phyloP scores from a whole-genome alignment of 2,113 vertebrate genomes.

The Corvus hawaiiensis region DNA sequence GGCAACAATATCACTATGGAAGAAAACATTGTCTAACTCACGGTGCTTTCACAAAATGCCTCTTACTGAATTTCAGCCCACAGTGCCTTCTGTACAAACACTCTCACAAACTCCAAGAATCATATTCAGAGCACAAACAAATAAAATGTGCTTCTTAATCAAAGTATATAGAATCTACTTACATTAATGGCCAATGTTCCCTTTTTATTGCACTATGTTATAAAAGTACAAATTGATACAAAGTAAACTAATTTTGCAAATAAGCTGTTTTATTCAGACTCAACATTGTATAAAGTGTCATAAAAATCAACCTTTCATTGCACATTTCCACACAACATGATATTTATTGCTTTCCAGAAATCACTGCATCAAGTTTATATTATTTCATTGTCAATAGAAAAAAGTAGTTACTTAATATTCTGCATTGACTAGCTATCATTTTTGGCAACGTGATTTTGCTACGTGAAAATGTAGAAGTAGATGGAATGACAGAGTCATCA shows the following conservation, averaged over 20 bases:
- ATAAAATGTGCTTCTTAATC: constrained; percentile 29
- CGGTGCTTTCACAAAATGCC: not conserved
- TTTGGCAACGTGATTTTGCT: not conserved
- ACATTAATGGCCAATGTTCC: not conserved
- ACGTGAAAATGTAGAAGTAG: not conserved
- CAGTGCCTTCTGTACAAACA: not conserved
- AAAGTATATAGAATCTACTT: not conserved
- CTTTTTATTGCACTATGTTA: constrained; percentile 5
- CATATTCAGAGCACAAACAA: not conserved
- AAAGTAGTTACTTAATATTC: not conserved
- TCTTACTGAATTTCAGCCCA: not conserved
- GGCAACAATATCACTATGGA: not conserved
- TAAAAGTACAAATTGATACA: constrained; percentile 46
- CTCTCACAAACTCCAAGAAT: not conserved
- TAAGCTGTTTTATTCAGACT: constrained; percentile 3
- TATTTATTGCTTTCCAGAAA: constrained; percentile 38
- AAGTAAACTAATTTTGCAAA: constrained; percentile 40
- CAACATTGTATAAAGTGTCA: not conserved
- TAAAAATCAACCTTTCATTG: constrained; percentile 64
- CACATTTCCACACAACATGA: constrained; percentile 32
- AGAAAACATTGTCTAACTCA: not conserved
- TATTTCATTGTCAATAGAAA: not conserved
- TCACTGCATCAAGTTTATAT: not conserved
- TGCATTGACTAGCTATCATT: not conserved
- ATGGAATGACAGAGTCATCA: not conserved